Conservation (phyloP, 2,113 vertebrate genomes). For the Labeo catla region DNA sequence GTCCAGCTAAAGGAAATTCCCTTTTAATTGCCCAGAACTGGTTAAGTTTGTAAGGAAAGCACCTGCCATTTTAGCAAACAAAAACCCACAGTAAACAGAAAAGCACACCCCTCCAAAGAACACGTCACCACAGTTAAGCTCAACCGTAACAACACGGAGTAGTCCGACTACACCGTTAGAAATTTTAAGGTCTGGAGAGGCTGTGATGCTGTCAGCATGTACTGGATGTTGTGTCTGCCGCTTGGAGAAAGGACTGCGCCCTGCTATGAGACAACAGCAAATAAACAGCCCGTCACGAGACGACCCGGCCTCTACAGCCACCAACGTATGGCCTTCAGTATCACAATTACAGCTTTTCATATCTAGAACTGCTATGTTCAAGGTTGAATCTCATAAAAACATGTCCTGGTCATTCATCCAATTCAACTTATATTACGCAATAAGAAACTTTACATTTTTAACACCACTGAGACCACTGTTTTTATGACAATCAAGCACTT, state of each 20-base stretch:
- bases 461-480: not conserved
- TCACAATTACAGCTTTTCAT: not conserved
- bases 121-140: constrained; percentile 47
- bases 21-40: constrained; percentile 3
- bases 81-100: constrained; percentile 21
- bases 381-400: not conserved
- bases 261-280: constrained; percentile 78
- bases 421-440: too few species aligned
- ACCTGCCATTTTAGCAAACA: not conserved
- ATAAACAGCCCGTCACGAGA: constrained; percentile 73
- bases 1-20: not conserved
- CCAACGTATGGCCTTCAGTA: not conserved
- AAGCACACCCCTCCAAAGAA: constrained; percentile 11
- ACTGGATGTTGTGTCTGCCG: constrained; percentile 81
- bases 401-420: not conserved
- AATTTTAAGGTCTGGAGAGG: constrained; percentile 57
- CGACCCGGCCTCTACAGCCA: constrained; percentile 57
- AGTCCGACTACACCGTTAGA: constrained; percentile 38
- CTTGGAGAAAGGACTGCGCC: constrained; percentile 77
- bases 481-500: not conserved
- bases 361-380: not conserved
- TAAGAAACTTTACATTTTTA: not conserved
- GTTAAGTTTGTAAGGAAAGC: not conserved
- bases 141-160: constrained; percentile 38
- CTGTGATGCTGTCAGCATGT: constrained; percentile 77